These are phyloP conservation scores for Fissipunctia ypsillon DNA, from an alignment of 2,888 invertebrate species.

Conservation along the genomic window DNA sequence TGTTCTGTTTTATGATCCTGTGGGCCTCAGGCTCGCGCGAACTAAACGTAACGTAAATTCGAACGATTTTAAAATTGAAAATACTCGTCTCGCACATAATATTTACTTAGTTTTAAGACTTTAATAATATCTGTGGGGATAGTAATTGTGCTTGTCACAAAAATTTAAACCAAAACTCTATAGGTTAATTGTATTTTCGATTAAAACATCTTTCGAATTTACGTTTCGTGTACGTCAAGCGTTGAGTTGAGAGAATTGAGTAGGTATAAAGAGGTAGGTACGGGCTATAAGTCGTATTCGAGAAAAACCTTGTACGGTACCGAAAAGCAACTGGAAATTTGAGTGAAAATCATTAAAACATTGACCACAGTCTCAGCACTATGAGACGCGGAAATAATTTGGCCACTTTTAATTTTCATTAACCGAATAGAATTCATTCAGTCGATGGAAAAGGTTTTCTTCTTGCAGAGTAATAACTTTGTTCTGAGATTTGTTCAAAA, in stretches of 20 bases:
- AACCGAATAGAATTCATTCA: background rate
- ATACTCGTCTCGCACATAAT: background rate
- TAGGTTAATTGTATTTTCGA: background rate
- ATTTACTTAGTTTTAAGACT: background rate
- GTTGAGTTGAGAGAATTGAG: too few relatives aligned
- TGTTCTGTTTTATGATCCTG: background rate
- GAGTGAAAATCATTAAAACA: background rate
- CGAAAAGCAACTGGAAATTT: background rate
- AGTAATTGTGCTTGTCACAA: background rate
- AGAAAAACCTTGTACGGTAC: too few relatives aligned
- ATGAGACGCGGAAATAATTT: background rate
- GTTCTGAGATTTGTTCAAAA: background rate
- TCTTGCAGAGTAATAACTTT: background rate
- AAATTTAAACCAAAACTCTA: background rate
- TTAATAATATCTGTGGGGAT: background rate
- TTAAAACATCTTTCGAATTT: background rate
- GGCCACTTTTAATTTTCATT: background rate
- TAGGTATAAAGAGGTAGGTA: background rate
- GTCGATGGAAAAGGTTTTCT: background rate
- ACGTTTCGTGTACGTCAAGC: background rate
- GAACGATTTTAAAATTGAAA: background rate
- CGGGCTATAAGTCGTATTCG: background rate
- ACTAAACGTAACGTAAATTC: background rate
- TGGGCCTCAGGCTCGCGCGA: background rate
- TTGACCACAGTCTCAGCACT: background rate